These are phyloP conservation scores for Drosophila sturtevanti DNA, from an alignment of 1,140 invertebrate genomes.

Conservation along the genomic window DNA sequence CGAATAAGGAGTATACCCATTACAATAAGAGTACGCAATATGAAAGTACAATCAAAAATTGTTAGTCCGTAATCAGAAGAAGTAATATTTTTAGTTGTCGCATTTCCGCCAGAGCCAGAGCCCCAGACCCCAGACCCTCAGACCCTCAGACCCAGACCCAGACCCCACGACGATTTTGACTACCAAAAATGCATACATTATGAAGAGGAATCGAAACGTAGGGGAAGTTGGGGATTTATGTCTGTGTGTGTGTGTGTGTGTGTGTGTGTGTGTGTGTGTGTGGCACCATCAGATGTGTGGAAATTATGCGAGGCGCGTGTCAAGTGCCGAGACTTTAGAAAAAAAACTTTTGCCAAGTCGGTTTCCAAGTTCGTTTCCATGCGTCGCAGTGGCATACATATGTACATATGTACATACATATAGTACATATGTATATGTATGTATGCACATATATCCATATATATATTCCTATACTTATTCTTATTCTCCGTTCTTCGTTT, in stretches of 20 bases:
- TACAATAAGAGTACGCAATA: background rate
- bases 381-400: background rate
- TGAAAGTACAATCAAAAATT: background rate
- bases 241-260: slow-evolving; percentile 3
- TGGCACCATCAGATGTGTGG: slow-evolving; percentile 40
- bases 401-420: too few species aligned
- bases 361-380: slow-evolving; percentile 1
- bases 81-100: slow-evolving; percentile 54
- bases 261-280: slow-evolving; percentile 27
- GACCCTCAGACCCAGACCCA: slow-evolving; percentile 10
- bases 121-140: slow-evolving; percentile 23
- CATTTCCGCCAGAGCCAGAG: slow-evolving; percentile 59
- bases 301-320: slow-evolving; percentile 78
- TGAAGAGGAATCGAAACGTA: slow-evolving; percentile 6
- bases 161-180: slow-evolving; percentile 37
- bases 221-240: background rate
- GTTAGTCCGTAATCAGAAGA: slow-evolving; percentile 1
- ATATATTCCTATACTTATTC: background rate
- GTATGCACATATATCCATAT: too few species aligned
- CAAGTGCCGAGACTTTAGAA: slow-evolving; percentile 59
- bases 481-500: slow-evolving; percentile 6
- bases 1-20: background rate
- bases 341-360: slow-evolving; percentile 55
- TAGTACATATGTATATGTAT: too few species aligned
- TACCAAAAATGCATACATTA: slow-evolving; percentile 71